Percentiles rank a stretch among this genome's conserved stretches.
Conservation (phyloP, 2,113 vertebrate genomes). For the Hymenochirus boettgeri region DNA sequence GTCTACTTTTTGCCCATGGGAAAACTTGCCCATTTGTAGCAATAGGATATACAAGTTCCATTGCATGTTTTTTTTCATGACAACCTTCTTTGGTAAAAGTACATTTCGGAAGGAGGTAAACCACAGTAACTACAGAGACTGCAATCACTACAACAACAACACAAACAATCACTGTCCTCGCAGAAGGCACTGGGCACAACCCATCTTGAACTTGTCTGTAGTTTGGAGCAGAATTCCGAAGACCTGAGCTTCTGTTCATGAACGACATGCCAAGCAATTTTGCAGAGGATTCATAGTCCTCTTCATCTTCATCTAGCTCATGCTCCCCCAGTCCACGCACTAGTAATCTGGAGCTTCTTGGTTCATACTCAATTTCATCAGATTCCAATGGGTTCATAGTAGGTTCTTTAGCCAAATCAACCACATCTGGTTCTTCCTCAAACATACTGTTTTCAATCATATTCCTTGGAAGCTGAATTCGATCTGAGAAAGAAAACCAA, state of each 20-base stretch:
- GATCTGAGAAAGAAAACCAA: conserved; percentile 65
- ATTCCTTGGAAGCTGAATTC: conserved; percentile 82
- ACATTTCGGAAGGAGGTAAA: conserved; percentile 87
- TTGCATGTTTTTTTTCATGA: conserved; percentile 63
- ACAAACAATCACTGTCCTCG: conserved; percentile 69
- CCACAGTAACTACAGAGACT: conserved; percentile 71
- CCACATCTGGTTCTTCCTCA: conserved; percentile 93
- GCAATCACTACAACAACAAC: conserved; percentile 72
- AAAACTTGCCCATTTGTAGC: conserved; percentile 76
- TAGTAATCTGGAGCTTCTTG: conserved; percentile 84
- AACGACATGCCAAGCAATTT: conserved; percentile 95
- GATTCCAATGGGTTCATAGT: conserved; percentile 86
- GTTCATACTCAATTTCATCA: conserved; percentile 86
- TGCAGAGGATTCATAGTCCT: conserved; percentile 91
- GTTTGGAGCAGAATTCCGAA: conserved; percentile 61
- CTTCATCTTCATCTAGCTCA: conserved; percentile 91
- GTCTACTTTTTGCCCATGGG: conserved; percentile 79
- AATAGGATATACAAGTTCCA: conserved; percentile 68
- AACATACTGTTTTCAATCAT: conserved; percentile 99
- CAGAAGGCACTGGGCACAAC: conserved; percentile 70
- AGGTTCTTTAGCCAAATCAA: conserved; percentile 90
- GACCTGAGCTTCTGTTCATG: conserved; percentile 87
- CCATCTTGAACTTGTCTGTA: conserved; percentile 69
- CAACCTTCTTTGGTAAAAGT: conserved; percentile 92
- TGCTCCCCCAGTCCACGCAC: conserved; percentile 91